A percentile compares a stretch with the other conserved stretches of the same genome.
Evolutionary conservation across 1,140 invertebrate genomes (phyloP).

Genomic region (Heliconius hewitsoni): DNA sequence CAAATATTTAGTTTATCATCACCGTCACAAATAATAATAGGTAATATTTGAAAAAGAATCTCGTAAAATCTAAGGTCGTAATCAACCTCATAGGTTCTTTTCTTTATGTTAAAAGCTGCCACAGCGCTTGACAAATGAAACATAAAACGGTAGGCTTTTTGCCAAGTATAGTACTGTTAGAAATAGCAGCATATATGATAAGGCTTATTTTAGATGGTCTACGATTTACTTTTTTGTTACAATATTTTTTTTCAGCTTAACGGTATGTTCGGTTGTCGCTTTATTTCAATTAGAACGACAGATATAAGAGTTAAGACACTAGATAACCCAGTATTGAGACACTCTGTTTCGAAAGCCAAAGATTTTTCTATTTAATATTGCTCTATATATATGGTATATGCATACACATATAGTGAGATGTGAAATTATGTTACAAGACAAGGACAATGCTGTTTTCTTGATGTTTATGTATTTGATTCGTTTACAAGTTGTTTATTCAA

Average conservation of each 20-base stretch:
- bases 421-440: too few species aligned
- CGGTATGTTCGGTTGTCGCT: too few species aligned
- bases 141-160: conserved; percentile 18
- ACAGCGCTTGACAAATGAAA: conserved; percentile 13
- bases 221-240: background rate
- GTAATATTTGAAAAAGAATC: background rate
- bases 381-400: too few species aligned
- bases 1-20: background rate
- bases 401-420: too few species aligned
- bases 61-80: background rate
- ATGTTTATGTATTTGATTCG: too few species aligned
- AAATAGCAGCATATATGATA: background rate
- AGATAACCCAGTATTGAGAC: too few species aligned
- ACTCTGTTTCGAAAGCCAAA: too few species aligned
- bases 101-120: conserved; percentile 14
- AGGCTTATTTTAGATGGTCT: background rate
- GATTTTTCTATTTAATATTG: too few species aligned
- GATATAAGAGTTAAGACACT: too few species aligned
- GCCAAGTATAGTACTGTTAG: background rate
- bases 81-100: conserved; percentile 9
- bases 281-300: too few species aligned
- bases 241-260: background rate
- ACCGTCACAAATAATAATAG: background rate
- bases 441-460: too few species aligned
- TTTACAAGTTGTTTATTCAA: too few species aligned